Conservation (phyloP, 2,888 invertebrate genomes). For the Pyralis farinalis region DNA sequence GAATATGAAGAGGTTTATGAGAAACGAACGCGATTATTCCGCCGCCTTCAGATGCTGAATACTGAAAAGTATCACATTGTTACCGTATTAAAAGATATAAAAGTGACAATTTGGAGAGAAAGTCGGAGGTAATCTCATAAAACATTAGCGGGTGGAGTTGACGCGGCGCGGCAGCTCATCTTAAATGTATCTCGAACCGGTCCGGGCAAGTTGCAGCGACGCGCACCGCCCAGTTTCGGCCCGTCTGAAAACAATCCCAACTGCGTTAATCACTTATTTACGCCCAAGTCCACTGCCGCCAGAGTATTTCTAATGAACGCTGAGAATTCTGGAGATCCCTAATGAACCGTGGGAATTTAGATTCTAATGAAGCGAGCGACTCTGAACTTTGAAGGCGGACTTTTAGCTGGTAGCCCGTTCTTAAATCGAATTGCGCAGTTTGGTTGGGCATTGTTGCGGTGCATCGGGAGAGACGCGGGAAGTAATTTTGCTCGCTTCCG, state of each 20-base stretch:
- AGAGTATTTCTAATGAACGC: conserved; percentile 74
- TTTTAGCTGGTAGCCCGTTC: conserved; percentile 40
- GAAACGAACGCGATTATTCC: conserved; percentile 28
- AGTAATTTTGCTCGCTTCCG: conserved; percentile 68
- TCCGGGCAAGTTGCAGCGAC: conserved; percentile 40
- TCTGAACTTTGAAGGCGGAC: conserved; percentile 38
- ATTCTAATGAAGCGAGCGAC: conserved; percentile 66
- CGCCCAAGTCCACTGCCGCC: conserved; percentile 64
- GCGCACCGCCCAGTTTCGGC: conserved; percentile 22
- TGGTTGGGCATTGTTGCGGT: conserved; percentile 55
- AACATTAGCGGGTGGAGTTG: conserved; percentile 46
- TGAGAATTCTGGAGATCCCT: conserved; percentile 67
- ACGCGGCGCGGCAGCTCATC: conserved; percentile 48
- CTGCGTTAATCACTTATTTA: conserved; percentile 81
- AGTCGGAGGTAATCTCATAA: conserved; percentile 46
- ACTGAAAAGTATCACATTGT: not conserved
- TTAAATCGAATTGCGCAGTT: conserved; percentile 55
- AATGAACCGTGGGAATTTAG: conserved; percentile 78
- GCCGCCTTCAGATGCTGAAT: conserved; percentile 10
- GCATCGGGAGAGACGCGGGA: conserved; percentile 54
- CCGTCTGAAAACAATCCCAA: conserved; percentile 74
- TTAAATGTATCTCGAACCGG: conserved; percentile 58
- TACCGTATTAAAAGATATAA: conserved; percentile 12
- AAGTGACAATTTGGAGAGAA: conserved; percentile 27
- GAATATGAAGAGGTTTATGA: conserved; percentile 33